Conservation (phyloP, 2,113 vertebrate genomes). For the Cyanocitta stelleri region DNA sequence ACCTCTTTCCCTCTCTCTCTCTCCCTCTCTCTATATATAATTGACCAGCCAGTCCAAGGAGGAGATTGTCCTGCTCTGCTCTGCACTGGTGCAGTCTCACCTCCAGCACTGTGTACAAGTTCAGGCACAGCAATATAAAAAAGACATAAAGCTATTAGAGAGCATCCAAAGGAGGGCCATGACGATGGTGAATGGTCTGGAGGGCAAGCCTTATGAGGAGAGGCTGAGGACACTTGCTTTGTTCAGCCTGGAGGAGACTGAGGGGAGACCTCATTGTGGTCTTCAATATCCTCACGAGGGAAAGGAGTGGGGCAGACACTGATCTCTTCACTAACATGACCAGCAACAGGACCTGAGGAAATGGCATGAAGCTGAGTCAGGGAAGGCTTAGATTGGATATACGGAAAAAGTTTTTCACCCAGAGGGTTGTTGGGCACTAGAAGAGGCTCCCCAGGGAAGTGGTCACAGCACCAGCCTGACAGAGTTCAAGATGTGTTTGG, state of each 20-base stretch:
- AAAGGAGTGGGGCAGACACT: background rate
- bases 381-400: background rate
- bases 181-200: no score
- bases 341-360: background rate
- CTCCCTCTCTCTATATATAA: background rate
- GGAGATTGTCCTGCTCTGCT: rapidly evolving
- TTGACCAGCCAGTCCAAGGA: background rate
- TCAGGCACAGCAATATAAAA: background rate
- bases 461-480: background rate
- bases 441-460: background rate
- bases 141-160: background rate
- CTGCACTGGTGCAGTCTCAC: rapidly evolving
- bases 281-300: background rate
- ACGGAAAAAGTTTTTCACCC: background rate
- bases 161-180: background rate
- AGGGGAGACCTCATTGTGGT: background rate
- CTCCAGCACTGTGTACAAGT: background rate
- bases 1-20: background rate
- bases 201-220: background rate
- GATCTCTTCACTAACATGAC: no score
- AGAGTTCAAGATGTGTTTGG: background rate
- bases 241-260: background rate
- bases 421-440: rapidly evolving
- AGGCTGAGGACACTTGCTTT: background rate
- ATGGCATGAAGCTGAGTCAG: background rate